These are phyloP conservation scores for Pituophis catenifer DNA, from an alignment of 2,113 vertebrate species.

Conservation along the genomic window DNA sequence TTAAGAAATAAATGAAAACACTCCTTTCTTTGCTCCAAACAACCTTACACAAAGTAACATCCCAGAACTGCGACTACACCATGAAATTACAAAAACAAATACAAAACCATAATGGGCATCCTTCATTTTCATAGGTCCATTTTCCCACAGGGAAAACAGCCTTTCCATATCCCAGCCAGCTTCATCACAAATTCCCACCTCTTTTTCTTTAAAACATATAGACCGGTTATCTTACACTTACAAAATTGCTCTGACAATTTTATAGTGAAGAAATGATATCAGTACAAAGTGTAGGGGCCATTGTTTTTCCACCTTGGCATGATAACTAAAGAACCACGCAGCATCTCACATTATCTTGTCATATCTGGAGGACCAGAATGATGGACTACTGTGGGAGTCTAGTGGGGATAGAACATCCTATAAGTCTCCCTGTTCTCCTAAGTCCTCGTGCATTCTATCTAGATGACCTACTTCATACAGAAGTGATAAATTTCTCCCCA, in stretches of 20 bases:
- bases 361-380: not conserved
- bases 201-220: not conserved
- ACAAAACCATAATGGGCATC: not conserved
- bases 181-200: not conserved
- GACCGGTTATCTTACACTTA: not conserved
- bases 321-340: not conserved
- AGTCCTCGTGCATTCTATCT: not conserved
- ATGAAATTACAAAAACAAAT: not conserved
- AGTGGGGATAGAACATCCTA: not conserved
- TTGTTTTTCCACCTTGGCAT: not conserved
- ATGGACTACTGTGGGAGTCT: not conserved
- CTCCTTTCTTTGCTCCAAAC: not conserved
- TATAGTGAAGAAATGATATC: not conserved
- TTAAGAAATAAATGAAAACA: not conserved
- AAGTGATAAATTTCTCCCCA: not conserved
- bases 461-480: not conserved
- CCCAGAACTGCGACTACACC: not conserved
- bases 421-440: accelerated
- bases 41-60: not conserved
- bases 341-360: not conserved
- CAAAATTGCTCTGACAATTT: not conserved
- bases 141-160: not conserved
- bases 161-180: not conserved
- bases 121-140: not conserved
- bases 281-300: not conserved